A percentile compares a stretch with the other conserved stretches of the same genome.
Conservation (phyloP, 2,888 invertebrate genomes). For the Seira ritae region DNA sequence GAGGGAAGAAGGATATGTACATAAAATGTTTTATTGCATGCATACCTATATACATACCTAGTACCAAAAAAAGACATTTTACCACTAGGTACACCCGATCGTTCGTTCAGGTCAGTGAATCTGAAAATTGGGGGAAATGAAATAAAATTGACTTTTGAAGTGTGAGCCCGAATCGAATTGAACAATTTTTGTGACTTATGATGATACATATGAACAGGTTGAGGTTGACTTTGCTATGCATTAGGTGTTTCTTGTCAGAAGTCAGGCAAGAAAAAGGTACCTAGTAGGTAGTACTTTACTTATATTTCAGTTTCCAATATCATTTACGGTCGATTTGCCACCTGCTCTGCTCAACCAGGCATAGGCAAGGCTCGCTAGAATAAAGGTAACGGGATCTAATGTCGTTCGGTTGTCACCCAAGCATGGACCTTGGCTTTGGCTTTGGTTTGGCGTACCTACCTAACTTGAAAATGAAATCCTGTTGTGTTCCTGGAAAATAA, state of each 20-base stretch:
- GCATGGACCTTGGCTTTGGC: too few species aligned
- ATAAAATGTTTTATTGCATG: too few species aligned
- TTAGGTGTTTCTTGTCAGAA: too few species aligned
- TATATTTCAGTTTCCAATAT: neutral
- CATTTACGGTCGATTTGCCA: neutral
- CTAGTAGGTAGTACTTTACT: neutral
- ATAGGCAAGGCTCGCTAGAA: too few species aligned
- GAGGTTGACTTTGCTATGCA: too few species aligned
- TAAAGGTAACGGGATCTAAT: too few species aligned
- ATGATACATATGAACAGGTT: too few species aligned
- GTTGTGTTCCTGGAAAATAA: slow-evolving; percentile 55
- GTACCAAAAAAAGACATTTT: neutral
- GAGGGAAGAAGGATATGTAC: too few species aligned
- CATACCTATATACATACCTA: too few species aligned
- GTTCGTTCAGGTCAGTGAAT: slow-evolving; percentile 60
- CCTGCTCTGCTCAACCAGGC: too few species aligned
- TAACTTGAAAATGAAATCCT: neutral
- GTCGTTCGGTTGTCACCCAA: too few species aligned
- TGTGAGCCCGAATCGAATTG: neutral
- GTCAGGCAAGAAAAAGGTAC: neutral
- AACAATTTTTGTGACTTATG: neutral
- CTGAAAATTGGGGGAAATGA: slow-evolving; percentile 48
- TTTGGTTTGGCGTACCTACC: neutral
- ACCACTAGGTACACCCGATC: too few species aligned
- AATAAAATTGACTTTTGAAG: neutral